Evolutionary conservation across 2,888 invertebrate genomes (phyloP).

Genomic region (Drosophila subsilvestris): DNA sequence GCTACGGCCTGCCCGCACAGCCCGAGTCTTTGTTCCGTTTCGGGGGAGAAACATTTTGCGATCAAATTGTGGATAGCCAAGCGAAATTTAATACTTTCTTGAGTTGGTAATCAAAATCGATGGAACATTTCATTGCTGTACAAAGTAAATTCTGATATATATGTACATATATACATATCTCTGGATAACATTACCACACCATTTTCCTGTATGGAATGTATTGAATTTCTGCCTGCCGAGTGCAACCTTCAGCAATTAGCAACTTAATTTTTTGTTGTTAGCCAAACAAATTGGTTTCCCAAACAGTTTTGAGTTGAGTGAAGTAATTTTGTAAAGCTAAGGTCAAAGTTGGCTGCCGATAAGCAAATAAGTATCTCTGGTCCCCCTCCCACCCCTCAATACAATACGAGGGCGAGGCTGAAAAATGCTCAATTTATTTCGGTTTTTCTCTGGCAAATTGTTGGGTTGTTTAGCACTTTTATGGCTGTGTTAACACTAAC

Average conservation of each 20-base stretch:
- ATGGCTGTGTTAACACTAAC: conserved; percentile 63
- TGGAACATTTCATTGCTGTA: too few relatives aligned
- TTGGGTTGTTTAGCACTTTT: conserved; percentile 65
- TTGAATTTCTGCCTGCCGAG: conserved; percentile 12
- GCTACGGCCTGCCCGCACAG: conserved; percentile 39
- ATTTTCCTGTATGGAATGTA: neutral
- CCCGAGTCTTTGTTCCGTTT: conserved; percentile 53
- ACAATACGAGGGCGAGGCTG: conserved; percentile 11
- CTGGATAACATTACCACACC: neutral
- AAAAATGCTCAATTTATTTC: conserved; percentile 35
- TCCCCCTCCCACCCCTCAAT: conserved; percentile 24
- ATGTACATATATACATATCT: neutral
- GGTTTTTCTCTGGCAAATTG: conserved; percentile 49
- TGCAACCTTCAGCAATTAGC: conserved; percentile 54
- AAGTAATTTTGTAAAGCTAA: conserved; percentile 56
- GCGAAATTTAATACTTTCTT: conserved; percentile 8
- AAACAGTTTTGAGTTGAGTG: conserved; percentile 24
- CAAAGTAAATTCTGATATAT: neutral
- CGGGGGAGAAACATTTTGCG: conserved; percentile 13
- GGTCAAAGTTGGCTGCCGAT: conserved; percentile 52
- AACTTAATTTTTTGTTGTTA: conserved; percentile 39
- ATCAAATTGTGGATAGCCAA: conserved; percentile 3
- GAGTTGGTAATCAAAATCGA: neutral
- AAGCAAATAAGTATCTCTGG: conserved; percentile 26
- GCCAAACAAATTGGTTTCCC: conserved; percentile 44